Evolutionary conservation across 1,140 invertebrate genomes (phyloP).

Genomic region (Heterodera schachtii): DNA sequence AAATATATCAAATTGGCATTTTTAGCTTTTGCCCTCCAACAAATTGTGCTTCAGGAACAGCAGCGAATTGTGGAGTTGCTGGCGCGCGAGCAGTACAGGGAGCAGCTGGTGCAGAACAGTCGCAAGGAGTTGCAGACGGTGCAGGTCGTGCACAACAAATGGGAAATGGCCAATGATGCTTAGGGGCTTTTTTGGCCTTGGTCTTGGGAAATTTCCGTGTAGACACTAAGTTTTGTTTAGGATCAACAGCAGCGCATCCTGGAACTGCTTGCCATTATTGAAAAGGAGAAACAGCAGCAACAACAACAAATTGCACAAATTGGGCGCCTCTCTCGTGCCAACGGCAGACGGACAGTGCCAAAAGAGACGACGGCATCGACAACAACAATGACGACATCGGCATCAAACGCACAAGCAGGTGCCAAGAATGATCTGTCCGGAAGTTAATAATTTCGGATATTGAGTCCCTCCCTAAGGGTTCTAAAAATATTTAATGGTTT

Average conservation of each 20-base stretch:
- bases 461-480: too few relatives aligned
- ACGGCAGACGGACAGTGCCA: too few relatives aligned
- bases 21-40: background rate
- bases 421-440: too few relatives aligned
- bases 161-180: too few relatives aligned
- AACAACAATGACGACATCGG: background rate
- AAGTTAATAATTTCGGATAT: too few relatives aligned
- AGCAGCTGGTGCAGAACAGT: background rate
- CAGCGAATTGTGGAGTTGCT: background rate
- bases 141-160: background rate
- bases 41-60: slow-evolving; percentile 1
- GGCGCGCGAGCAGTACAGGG: background rate
- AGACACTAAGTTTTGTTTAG: background rate
- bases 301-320: background rate
- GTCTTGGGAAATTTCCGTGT: too few relatives aligned
- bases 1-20: background rate
- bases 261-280: background rate
- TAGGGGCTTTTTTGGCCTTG: too few relatives aligned
- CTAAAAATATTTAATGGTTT: too few relatives aligned
- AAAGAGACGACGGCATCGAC: background rate
- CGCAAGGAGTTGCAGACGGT: background rate
- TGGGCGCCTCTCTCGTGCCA: too few relatives aligned
- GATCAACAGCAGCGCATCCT: background rate
- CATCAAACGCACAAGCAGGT: too few relatives aligned
- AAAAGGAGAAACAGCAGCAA: background rate